Evolutionary conservation across 2,797 vertebrate species (phyloP).

Genomic region (Megaceryle alcyon): DNA sequence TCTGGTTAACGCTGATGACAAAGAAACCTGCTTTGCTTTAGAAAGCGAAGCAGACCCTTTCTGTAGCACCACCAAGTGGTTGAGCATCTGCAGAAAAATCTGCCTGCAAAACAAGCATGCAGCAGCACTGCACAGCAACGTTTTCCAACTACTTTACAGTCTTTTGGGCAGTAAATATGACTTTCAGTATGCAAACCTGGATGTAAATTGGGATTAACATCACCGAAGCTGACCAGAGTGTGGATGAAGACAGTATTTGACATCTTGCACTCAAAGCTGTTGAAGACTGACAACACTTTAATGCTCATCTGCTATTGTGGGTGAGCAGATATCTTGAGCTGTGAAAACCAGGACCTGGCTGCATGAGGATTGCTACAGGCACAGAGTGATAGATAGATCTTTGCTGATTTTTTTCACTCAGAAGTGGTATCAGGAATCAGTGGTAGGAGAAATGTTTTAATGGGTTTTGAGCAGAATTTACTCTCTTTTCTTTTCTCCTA

Average conservation of each 20-base stretch:
- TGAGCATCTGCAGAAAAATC: not conserved
- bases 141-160: not conserved
- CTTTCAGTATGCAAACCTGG: not conserved
- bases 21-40: not conserved
- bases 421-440: not conserved
- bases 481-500: not conserved
- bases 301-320: not conserved
- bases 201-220: not conserved
- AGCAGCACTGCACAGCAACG: not conserved
- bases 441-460: not conserved
- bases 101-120: not conserved
- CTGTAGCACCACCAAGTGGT: constrained; percentile 77
- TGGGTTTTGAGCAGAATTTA: not conserved
- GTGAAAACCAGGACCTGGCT: not conserved
- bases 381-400: not conserved
- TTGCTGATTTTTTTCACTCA: not conserved
- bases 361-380: not conserved
- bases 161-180: not conserved
- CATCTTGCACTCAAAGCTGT: not conserved
- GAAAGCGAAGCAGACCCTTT: not conserved
- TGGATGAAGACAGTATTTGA: not conserved
- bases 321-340: not conserved
- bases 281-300: not conserved
- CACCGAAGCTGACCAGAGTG: not conserved
- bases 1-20: not conserved